Base-by-base conservation (phyloP, 2,797 vertebrate genomes). In the Liasis olivaceus region DNA sequence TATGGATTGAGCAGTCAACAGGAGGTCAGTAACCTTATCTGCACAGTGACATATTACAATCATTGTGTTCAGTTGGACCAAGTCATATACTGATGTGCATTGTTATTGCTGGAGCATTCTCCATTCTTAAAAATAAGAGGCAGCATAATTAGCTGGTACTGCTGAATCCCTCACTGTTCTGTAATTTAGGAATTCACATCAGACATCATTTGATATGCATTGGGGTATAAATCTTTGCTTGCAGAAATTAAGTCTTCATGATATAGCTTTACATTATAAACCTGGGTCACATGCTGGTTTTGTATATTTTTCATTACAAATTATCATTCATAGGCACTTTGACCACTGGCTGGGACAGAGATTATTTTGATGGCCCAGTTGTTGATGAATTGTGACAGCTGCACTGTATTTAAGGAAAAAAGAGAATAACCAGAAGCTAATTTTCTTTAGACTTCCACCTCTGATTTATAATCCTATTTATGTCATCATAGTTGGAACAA, bases 401-500 rank as follows among this genome's bases (percentile, higher is more conserved):
- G 0, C 88, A 69, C 91, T 84, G 87, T 86, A 87, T 87, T 64
- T 93, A 69, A 88, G 85, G 69, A 58, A 96, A 93, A 95, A 95
- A 95, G 47, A 56, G 85, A 93, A 92, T 94, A 92, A 0, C 5
- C 86, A 95, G 90, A 2, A 92, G 91, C 94, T 96, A 95, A 96
- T 97, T 95, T 91, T 94, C 89, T 93, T 96, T 92, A 87, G 87
- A n/a, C 72, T 66, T 63, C 6, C 58, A 94, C 81, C 94, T 93
- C 89, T 91, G 95, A 97, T 94, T 95, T 93, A 88, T 96, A 95
- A 96, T 95, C 94, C 94, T 91, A 89, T 94, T 96, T 95, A 94
- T 96, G 96, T 96, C 90, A 94, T 96, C 95, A 95, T 92, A 92
- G 93, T 94, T 91, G 89, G 96, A 96, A 96, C 94, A 95, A 94